Conservation (phyloP, 1,140 invertebrate species). For the Hormaphis cornu region DNA sequence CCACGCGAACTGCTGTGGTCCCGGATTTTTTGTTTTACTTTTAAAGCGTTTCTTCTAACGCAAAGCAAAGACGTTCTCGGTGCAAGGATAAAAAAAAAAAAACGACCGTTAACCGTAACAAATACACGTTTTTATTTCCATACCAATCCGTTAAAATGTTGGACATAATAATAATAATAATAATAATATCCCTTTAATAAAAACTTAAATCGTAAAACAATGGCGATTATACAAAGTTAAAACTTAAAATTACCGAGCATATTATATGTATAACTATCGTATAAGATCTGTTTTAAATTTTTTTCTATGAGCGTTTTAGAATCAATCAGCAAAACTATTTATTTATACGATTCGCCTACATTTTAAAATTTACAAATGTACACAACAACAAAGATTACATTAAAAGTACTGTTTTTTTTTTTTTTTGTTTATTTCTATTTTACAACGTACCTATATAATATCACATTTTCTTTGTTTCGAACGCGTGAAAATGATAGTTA, state of each 20-base stretch:
- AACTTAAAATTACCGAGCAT: neutral
- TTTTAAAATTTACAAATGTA: neutral
- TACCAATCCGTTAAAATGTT: constrained; percentile 22
- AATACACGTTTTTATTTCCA: constrained; percentile 11
- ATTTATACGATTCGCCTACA: neutral
- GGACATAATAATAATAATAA: no score
- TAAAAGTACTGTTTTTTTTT: no score
- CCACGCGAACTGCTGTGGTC: no score
- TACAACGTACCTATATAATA: no score
- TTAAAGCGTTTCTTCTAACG: neutral
- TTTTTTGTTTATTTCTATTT: no score
- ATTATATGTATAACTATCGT: no score
- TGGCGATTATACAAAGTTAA: neutral
- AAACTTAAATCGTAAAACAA: constrained; percentile 20
- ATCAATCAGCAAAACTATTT: neutral
- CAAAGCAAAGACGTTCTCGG: neutral
- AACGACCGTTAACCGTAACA: neutral
- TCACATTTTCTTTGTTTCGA: constrained; percentile 27
- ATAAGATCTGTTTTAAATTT: neutral
- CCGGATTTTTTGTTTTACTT: no score
- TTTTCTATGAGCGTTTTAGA: neutral
- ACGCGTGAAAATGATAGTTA: constrained; percentile 24
- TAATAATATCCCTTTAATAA: constrained; percentile 22
- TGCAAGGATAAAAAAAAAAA: neutral
- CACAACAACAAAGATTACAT: no score